phyloP scores from a whole-genome alignment of 2,113 vertebrate genomes.

The Pseudorasbora parva region DNA sequence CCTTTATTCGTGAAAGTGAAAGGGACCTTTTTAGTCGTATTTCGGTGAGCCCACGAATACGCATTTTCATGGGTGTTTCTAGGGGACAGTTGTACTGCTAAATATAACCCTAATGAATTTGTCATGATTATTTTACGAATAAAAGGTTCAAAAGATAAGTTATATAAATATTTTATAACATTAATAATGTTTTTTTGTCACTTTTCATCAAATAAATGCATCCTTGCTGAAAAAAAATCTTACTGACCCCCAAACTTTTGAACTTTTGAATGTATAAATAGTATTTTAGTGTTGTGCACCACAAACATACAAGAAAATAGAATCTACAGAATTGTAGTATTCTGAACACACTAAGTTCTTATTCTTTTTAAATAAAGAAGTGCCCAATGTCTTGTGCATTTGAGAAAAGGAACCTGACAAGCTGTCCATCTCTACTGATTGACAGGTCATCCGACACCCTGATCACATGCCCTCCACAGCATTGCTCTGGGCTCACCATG shows the following conservation, averaged over 20 bases:
- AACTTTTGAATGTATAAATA: not conserved
- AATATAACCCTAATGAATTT: not conserved
- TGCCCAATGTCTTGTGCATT: not conserved
- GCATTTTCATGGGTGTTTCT: no score
- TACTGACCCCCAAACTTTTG: not conserved
- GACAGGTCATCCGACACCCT: conserved; percentile 80
- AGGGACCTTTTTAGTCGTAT: no score
- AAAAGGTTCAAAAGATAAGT: not conserved
- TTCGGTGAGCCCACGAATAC: no score
- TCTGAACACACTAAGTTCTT: not conserved
- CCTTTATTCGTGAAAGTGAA: no score
- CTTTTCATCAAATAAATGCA: no score
- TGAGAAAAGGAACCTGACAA: conserved; percentile 4
- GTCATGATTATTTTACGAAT: not conserved
- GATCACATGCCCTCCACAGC: conserved; percentile 73
- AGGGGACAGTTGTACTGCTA: not conserved
- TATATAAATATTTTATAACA: no score
- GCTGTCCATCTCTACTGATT: conserved; percentile 31
- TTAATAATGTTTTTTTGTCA: not conserved
- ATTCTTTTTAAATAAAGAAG: not conserved
- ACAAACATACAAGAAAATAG: not conserved
- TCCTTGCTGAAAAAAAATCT: no score
- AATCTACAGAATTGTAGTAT: not conserved
- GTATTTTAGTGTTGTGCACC: not conserved
- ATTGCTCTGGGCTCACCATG: conserved; percentile 81